A percentile compares a stretch with the other conserved stretches of the same genome.
These are phyloP conservation scores for Tanytarsus gracilentus DNA, from an alignment of 2,888 invertebrate species.

Conservation along the genomic window DNA sequence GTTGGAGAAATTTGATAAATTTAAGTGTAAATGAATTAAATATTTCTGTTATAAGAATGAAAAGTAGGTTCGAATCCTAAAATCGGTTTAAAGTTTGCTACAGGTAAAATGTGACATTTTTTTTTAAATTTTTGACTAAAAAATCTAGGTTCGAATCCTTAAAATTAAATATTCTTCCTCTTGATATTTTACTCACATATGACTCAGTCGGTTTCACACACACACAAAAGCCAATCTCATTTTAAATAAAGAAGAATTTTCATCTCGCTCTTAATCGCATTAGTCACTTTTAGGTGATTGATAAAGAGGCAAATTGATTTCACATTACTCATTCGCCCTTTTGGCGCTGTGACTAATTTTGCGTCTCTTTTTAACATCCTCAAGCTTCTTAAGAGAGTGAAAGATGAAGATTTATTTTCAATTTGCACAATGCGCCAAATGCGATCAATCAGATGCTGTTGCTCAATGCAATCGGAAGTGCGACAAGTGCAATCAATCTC, in stretches of 20 bases:
- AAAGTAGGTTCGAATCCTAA: too few species aligned
- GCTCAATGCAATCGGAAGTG: constrained; percentile 7
- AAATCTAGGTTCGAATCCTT: too few species aligned
- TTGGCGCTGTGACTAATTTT: constrained; percentile 22
- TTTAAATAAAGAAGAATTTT: background rate
- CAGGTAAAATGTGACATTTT: too few species aligned
- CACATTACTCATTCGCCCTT: constrained; percentile 18
- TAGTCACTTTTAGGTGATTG: constrained; percentile 11
- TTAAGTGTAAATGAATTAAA: too few species aligned
- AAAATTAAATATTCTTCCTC: too few species aligned
- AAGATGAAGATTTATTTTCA: constrained; percentile 20
- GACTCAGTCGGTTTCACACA: background rate
- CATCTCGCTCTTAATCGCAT: background rate
- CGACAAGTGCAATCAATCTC: constrained; percentile 23
- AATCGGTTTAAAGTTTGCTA: too few species aligned
- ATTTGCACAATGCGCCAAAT: background rate
- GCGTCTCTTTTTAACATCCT: background rate
- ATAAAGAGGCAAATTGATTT: constrained; percentile 14
- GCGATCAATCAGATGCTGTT: constrained; percentile 22
- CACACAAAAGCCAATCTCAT: background rate
- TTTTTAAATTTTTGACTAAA: too few species aligned
- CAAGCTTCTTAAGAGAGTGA: background rate
- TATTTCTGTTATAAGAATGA: too few species aligned
- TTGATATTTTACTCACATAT: too few species aligned
- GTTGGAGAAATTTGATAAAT: background rate